Base-by-base conservation (phyloP, 1,140 invertebrate species). In the Cotesia chilonis region DNA sequence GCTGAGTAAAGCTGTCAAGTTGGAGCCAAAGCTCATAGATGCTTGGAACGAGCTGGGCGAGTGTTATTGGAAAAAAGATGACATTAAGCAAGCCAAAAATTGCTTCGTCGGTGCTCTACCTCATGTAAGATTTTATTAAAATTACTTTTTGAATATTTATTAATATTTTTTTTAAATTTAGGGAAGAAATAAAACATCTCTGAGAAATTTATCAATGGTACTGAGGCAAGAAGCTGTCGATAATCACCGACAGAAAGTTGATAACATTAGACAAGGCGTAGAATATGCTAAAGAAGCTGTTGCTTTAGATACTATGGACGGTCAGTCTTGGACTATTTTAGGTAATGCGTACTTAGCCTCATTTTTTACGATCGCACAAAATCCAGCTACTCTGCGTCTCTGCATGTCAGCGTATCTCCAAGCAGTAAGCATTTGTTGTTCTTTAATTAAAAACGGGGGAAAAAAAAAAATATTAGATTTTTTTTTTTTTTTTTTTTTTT, bases 41-140 rank as follows among this genome's bases (percentile, higher is more conserved):
- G 95, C 94, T 4, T 97, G 95, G 95, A 96, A 96, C 82, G 92
- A 96, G 81, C 87, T 97, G 7, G 95, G 95, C 4, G 94, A 96
- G 84, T 95, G 93, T 83, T 95, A 95, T 84, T 96, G 94, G 92
- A 96, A 96, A 83, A 94, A 94, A 83, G 90, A 92, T 79, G 93
- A 96, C 81, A 87, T 95, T 35, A 88, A 90, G 76, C 92, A 94
- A 76, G 94, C 95, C 1, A 93, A 92, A 80, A 94, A 93, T 79
- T 96, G 95, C 85, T 96, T 96, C 87, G 89, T 91, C 78, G 92
- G 92, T 75, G 94, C 94, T 75, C 85, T 96, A 47, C 91, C 91
- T 82, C 91, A 95, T 88, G 94, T 95, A 88, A 87, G 87, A 87
- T 77, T 69, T 70, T 37, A 75, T 75, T 60, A n/a, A 67, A 64